Evolutionary conservation across 1,140 invertebrate genomes (phyloP).

Genomic region (Brachionus plicatilis): DNA sequence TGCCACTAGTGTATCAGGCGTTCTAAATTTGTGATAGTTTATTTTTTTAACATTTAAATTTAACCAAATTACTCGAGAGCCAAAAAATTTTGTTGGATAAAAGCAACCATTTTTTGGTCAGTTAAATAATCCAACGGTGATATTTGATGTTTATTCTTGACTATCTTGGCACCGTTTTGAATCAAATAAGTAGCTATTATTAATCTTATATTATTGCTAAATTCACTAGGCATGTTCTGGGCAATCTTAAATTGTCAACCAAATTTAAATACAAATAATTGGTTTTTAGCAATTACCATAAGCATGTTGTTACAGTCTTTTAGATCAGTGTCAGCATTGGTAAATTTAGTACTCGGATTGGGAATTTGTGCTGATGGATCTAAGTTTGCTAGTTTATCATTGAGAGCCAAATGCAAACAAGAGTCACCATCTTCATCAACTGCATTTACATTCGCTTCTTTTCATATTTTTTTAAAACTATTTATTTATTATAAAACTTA

Average conservation of each 20-base stretch:
- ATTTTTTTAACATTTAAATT: not conserved
- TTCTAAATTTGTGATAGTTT: not conserved
- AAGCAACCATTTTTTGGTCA: not conserved
- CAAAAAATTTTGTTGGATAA: slow-evolving; percentile 22
- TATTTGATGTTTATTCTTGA: slow-evolving; percentile 36
- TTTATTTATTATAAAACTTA: not conserved
- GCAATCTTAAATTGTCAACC: not conserved
- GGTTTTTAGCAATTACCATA: not conserved
- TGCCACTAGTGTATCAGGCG: not conserved
- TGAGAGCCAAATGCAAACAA: slow-evolving; percentile 62
- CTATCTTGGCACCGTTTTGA: slow-evolving; percentile 37
- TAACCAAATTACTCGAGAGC: not conserved
- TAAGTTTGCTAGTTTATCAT: slow-evolving; percentile 23
- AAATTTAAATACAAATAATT: not conserved
- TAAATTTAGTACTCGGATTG: slow-evolving; percentile 48
- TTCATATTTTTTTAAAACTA: not conserved
- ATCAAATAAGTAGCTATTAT: slow-evolving; percentile 30
- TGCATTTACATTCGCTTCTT: slow-evolving; percentile 66
- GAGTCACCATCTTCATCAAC: slow-evolving; percentile 80
- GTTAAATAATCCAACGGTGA: slow-evolving; percentile 30
- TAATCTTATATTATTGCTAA: slow-evolving; percentile 11
- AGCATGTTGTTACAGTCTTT: slow-evolving; percentile 21
- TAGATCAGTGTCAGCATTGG: not conserved
- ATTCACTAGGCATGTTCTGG: slow-evolving; percentile 26
- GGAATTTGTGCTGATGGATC: slow-evolving; percentile 39